These are phyloP conservation scores for Lithobates pipiens DNA, from an alignment of 2,797 vertebrate species.

Conservation along the genomic window DNA sequence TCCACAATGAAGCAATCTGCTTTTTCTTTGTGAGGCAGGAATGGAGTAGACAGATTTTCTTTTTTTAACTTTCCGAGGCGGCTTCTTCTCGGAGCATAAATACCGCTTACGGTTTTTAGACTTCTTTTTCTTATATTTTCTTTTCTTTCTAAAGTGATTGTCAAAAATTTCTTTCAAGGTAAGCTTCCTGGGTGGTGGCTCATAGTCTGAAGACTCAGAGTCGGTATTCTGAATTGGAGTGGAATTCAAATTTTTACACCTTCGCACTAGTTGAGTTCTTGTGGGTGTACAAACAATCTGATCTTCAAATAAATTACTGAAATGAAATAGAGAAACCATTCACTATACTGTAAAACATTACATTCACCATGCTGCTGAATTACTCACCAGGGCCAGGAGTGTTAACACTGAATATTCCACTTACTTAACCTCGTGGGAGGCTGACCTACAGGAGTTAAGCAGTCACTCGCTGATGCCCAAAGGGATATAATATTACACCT, in stretches of 20 bases:
- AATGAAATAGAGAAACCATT: not conserved
- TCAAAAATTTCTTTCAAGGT: slow-evolving; percentile 74
- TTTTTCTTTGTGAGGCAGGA: slow-evolving; percentile 51
- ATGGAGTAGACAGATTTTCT: not conserved
- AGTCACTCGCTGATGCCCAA: no score
- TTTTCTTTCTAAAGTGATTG: slow-evolving; percentile 66
- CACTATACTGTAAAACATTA: no score
- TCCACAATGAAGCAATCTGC: slow-evolving; percentile 62
- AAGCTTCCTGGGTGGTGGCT: slow-evolving; percentile 58
- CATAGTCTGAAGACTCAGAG: slow-evolving; percentile 65
- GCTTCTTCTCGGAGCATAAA: not conserved
- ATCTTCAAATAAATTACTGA: slow-evolving; percentile 60
- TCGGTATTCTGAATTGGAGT: not conserved
- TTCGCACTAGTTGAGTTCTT: rapidly evolving
- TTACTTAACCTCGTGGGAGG: no score
- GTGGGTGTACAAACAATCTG: slow-evolving; percentile 35
- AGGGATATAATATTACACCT: no score
- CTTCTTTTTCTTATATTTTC: slow-evolving; percentile 17
- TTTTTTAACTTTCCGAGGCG: slow-evolving; percentile 10
- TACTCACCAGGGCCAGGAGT: no score
- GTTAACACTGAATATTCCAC: no score
- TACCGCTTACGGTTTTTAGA: slow-evolving; percentile 41
- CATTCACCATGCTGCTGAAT: no score
- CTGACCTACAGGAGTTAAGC: no score
- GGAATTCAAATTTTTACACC: not conserved